Percentiles rank a stretch among this genome's conserved stretches.
These are phyloP conservation scores for Melospiza georgiana DNA, from an alignment of 2,113 vertebrate genomes.

Conservation along the genomic window DNA sequence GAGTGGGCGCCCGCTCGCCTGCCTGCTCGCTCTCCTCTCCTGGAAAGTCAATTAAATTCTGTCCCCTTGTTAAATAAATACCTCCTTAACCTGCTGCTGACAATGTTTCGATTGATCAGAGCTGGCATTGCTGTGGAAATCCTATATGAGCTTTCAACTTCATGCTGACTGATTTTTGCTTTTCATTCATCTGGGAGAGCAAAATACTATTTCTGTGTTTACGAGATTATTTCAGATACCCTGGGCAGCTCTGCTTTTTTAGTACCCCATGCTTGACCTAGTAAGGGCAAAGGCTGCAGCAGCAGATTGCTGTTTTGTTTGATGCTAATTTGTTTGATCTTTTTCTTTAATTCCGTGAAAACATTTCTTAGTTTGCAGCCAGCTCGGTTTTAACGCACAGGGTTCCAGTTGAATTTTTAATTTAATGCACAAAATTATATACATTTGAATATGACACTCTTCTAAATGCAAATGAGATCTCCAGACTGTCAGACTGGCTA, in stretches of 20 bases:
- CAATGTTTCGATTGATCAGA: slow-evolving; percentile 20
- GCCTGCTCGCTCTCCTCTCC: neutral
- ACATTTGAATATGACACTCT: slow-evolving; percentile 16
- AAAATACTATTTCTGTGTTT: neutral
- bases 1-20: neutral
- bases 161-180: neutral
- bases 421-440: slow-evolving; percentile 9
- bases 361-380: neutral
- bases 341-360: neutral
- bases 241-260: neutral
- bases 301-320: neutral
- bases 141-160: slow-evolving; percentile 4
- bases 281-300: slow-evolving; percentile 7
- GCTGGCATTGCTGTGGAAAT: neutral
- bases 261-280: neutral
- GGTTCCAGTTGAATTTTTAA: neutral
- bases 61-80: slow-evolving; percentile 20
- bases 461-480: slow-evolving; percentile 9
- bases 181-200: neutral
- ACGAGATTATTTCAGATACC: neutral
- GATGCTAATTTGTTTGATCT: neutral
- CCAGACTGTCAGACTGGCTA: slow-evolving; percentile 49
- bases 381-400: neutral
- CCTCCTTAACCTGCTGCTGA: slow-evolving; percentile 11
- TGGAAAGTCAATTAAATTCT: slow-evolving; percentile 16